phyloP scores from a whole-genome alignment of 2,888 invertebrate genomes.

The Charanyca ferruginea region DNA sequence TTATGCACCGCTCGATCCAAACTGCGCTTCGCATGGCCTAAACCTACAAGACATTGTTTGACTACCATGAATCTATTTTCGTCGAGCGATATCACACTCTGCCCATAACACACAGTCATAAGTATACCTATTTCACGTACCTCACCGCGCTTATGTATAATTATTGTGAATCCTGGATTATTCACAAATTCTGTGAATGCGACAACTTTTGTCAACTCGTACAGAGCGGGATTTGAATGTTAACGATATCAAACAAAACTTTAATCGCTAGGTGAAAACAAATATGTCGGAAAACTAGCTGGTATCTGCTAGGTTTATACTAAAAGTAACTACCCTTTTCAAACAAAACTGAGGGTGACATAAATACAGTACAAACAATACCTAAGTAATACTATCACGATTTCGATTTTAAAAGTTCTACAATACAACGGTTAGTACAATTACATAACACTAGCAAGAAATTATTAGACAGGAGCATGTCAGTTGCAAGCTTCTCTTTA shows the following conservation, averaged over 20 bases:
- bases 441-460: slow-evolving; percentile 29
- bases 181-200: slow-evolving; percentile 29
- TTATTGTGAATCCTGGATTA: slow-evolving; percentile 22
- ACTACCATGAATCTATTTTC: slow-evolving; percentile 79
- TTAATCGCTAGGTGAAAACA: no score
- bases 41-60: slow-evolving; percentile 85
- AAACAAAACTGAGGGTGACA: neutral
- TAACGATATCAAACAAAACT: neutral
- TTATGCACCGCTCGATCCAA: slow-evolving; percentile 78
- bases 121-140: slow-evolving; percentile 18
- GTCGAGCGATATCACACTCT: slow-evolving; percentile 73
- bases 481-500: slow-evolving; percentile 45
- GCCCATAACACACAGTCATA: slow-evolving; percentile 24
- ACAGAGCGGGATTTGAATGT: neutral
- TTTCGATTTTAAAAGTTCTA: neutral
- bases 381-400: neutral
- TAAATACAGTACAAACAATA: neutral
- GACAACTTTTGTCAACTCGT: slow-evolving; percentile 11
- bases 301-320: no score
- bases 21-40: slow-evolving; percentile 80
- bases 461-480: slow-evolving; percentile 34
- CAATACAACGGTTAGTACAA: slow-evolving; percentile 2
- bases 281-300: no score
- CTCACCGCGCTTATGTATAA: slow-evolving; percentile 8
- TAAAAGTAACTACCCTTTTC: no score